Conservation (phyloP, 2,888 invertebrate genomes). For the Hypsopygia costalis region DNA sequence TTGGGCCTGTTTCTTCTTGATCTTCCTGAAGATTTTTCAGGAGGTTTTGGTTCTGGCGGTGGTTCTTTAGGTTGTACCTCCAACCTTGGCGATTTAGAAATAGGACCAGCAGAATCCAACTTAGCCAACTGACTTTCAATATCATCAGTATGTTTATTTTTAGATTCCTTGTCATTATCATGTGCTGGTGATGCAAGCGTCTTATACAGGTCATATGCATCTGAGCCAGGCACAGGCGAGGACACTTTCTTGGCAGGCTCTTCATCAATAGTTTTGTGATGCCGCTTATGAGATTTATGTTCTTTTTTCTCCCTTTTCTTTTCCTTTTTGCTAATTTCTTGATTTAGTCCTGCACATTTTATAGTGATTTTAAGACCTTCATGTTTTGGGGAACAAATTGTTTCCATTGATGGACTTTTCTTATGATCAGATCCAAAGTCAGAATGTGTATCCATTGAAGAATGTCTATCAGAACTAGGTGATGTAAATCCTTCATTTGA, state of each 20-base stretch:
- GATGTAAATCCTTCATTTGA: constrained; percentile 82
- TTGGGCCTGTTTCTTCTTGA: constrained; percentile 71
- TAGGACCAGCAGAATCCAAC: constrained; percentile 47
- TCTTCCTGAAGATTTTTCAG: constrained; percentile 56
- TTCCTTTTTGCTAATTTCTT: constrained; percentile 61
- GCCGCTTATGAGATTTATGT: constrained; percentile 74
- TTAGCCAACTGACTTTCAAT: constrained; percentile 61
- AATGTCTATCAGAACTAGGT: constrained; percentile 74
- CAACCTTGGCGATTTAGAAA: constrained; percentile 46
- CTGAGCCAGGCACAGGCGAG: constrained; percentile 76
- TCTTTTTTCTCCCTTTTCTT: constrained; percentile 76
- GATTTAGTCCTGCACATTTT: constrained; percentile 63
- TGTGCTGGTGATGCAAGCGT: constrained; percentile 72
- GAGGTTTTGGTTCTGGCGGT: constrained; percentile 65
- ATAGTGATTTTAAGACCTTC: constrained; percentile 77
- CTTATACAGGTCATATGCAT: constrained; percentile 73
- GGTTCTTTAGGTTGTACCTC: constrained; percentile 56
- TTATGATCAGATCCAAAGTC: constrained; percentile 65
- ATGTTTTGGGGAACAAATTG: constrained; percentile 73
- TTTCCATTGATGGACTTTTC: constrained; percentile 64
- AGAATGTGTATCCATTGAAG: constrained; percentile 68
- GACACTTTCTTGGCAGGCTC: constrained; percentile 54
- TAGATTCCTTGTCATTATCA: constrained; percentile 45
- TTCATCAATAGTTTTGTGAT: constrained; percentile 66
- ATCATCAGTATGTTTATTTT: constrained; percentile 48